Evolutionary conservation across 1,140 invertebrate genomes (phyloP).

Genomic region (Microplitis mediator): DNA sequence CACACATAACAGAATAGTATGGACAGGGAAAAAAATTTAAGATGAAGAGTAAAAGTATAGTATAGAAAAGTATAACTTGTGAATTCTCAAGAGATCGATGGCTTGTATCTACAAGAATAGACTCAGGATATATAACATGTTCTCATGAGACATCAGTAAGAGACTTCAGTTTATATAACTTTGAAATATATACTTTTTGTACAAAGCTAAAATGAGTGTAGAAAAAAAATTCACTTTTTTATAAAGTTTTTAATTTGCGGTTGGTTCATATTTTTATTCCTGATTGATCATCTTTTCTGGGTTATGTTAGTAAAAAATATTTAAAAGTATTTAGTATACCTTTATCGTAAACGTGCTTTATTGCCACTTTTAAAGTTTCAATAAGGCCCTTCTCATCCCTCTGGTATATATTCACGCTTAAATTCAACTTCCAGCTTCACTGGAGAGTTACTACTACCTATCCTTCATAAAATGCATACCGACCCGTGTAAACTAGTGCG

Average conservation of each 20-base stretch:
- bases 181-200: not conserved
- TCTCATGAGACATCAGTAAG: not conserved
- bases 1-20: not conserved
- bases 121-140: not conserved
- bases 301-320: not conserved
- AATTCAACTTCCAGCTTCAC: not conserved
- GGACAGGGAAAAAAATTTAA: conserved; percentile 3
- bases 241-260: too few species aligned
- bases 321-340: not conserved
- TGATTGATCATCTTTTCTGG: not conserved
- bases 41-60: not conserved
- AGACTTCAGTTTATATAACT: not conserved
- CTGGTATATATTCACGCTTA: not conserved
- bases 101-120: conserved; percentile 5
- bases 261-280: too few species aligned
- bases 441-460: not conserved
- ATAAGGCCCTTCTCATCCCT: not conserved
- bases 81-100: not conserved
- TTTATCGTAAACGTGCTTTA: not conserved
- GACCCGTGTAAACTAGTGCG: not conserved
- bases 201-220: not conserved
- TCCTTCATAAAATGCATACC: not conserved
- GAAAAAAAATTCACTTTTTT: not conserved
- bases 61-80: not conserved
- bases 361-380: conserved; percentile 3